A percentile compares a stretch with the other conserved stretches of the same genome.
Evolutionary conservation across 2,888 invertebrate species (phyloP).

Genomic region (Caenorhabditis macrosperma): DNA sequence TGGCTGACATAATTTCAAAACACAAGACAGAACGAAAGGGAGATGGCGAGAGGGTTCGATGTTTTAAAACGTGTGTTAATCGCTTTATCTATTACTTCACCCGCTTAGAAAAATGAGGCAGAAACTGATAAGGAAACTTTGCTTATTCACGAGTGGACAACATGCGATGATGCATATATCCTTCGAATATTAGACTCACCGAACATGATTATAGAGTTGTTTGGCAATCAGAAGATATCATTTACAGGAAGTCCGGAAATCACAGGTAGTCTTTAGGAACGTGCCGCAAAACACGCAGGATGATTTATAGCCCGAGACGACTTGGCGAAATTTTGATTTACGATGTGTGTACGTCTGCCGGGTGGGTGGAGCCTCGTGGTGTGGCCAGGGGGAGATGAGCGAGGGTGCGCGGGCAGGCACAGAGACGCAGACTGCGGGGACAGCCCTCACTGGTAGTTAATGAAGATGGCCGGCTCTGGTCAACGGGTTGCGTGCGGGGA

Average conservation of each 20-base stretch:
- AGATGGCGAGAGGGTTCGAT: conserved; percentile 13
- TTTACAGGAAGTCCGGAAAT: conserved; percentile 35
- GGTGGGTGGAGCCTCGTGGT: conserved; percentile 47
- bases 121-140: conserved; percentile 23
- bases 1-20: conserved; percentile 6
- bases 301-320: conserved; percentile 65
- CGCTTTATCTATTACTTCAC: conserved; percentile 49
- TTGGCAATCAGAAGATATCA: conserved; percentile 20
- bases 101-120: conserved; percentile 8
- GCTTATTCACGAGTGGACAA: neutral
- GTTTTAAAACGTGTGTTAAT: conserved; percentile 47
- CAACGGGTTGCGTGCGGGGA: conserved; percentile 23
- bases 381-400: conserved; percentile 13
- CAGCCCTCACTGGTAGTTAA: conserved; percentile 49
- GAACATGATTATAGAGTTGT: conserved; percentile 11
- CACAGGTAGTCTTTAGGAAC: conserved; percentile 22
- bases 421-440: conserved; percentile 24
- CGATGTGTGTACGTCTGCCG: conserved; percentile 64
- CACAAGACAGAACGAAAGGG: neutral
- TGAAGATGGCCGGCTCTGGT: conserved; percentile 53
- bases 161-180: neutral
- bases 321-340: conserved; percentile 72
- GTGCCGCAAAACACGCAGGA: conserved; percentile 53
- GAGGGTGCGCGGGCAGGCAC: conserved; percentile 9
- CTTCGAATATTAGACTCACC: conserved; percentile 24